Conservation (phyloP, 2,113 vertebrate species). For the Oreochromis aureus region DNA sequence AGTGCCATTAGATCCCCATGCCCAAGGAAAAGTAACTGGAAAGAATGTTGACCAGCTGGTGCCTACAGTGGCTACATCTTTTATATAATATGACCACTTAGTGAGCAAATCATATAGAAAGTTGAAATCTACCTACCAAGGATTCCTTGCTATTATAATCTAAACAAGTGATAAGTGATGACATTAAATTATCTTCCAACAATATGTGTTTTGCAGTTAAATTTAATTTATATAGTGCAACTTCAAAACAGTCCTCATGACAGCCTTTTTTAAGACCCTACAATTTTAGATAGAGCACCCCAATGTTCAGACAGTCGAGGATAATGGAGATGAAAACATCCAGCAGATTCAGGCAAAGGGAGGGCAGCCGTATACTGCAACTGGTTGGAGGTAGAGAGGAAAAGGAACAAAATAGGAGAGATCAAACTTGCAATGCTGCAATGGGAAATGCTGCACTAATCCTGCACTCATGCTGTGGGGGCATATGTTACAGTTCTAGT, state of each 20-base stretch:
- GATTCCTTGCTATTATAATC: rapidly evolving
- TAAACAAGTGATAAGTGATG: not conserved
- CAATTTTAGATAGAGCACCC: not conserved
- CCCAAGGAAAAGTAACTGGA: not conserved
- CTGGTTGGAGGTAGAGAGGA: not conserved
- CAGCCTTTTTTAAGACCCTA: not conserved
- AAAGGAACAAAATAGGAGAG: not conserved
- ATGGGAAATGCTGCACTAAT: not conserved
- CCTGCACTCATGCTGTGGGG: not conserved
- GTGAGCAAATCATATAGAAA: not conserved
- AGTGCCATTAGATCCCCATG: not conserved
- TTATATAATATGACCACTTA: not conserved
- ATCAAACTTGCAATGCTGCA: not conserved
- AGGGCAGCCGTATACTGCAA: not conserved
- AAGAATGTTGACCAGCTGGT: not conserved
- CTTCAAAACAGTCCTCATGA: not conserved
- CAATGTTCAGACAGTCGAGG: rapidly evolving
- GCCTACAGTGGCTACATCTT: not conserved
- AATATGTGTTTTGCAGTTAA: not conserved
- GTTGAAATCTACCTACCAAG: not conserved
- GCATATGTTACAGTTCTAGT: not conserved
- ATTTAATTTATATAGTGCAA: not conserved
- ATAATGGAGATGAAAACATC: not conserved
- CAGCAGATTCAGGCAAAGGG: not conserved
- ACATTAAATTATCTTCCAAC: not conserved